phyloP scores from a whole-genome alignment of 2,113 vertebrate species.

The Microcebus griseorufus region DNA sequence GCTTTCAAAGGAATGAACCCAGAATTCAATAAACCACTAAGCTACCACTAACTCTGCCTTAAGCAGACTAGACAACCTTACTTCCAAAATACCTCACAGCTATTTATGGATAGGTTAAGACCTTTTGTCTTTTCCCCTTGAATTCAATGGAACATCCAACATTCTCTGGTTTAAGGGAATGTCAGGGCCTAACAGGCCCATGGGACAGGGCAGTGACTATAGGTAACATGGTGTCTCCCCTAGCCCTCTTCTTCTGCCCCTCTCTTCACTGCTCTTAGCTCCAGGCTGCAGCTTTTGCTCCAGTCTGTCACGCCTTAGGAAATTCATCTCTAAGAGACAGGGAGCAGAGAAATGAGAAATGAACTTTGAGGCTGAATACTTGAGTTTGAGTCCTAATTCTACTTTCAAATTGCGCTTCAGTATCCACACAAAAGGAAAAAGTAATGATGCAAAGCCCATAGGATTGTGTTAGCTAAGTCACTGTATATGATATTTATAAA shows the following conservation, averaged over 20 bases:
- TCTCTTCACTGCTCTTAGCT: neutral
- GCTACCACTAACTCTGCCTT: neutral
- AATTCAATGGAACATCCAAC: neutral
- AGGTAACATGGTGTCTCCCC: neutral
- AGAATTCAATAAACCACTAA: conserved; percentile 53
- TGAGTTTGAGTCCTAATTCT: conserved; percentile 7
- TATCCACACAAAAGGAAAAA: neutral
- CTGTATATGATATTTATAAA: neutral
- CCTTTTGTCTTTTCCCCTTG: neutral
- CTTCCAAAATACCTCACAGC: conserved; percentile 31
- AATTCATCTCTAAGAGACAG: neutral
- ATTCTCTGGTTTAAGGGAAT: neutral
- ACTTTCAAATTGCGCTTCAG: conserved; percentile 6
- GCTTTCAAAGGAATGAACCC: conserved; percentile 52
- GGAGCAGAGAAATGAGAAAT: neutral
- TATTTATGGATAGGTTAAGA: conserved; percentile 6
- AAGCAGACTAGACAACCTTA: neutral
- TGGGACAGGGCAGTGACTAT: neutral
- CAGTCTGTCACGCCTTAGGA: neutral
- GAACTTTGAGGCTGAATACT: neutral
- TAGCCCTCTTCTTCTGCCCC: neutral
- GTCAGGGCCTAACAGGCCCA: neutral
- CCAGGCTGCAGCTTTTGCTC: neutral
- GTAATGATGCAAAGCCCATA: neutral
- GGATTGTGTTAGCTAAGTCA: neutral